These are phyloP conservation scores for Oncorhynchus clarkii DNA, from an alignment of 2,113 vertebrate genomes.

Conservation along the genomic window DNA sequence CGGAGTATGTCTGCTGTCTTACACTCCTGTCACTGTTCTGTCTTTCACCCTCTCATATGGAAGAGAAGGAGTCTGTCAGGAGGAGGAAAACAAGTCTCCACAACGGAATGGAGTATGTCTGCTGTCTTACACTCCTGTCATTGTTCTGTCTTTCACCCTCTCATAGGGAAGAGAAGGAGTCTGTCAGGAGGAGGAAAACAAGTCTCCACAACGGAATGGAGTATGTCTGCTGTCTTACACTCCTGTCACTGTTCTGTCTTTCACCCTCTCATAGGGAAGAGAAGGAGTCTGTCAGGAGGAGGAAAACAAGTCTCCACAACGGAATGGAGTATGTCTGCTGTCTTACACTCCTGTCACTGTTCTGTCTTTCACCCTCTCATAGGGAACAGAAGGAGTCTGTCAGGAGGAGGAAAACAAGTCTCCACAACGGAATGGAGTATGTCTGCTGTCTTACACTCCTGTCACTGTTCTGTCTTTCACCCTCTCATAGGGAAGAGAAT, in stretches of 20 bases:
- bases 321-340: background rate
- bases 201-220: too few relatives aligned
- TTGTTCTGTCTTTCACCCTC: conserved; percentile 31
- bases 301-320: too few relatives aligned
- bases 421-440: too few relatives aligned
- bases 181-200: conserved; percentile 2
- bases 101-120: background rate
- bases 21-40: conserved; percentile 40
- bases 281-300: conserved; percentile 28
- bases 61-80: conserved; percentile 40
- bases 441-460: conserved; percentile 10
- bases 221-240: background rate
- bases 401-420: too few relatives aligned
- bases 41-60: conserved; percentile 27
- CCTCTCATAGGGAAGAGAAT: conserved; percentile 47
- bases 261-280: conserved; percentile 39
- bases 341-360: conserved; percentile 30
- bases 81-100: too few relatives aligned
- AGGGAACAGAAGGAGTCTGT: conserved; percentile 42
- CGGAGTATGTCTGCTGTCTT: background rate
- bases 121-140: conserved; percentile 26
- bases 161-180: conserved; percentile 44
- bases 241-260: conserved; percentile 38
- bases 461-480: conserved; percentile 33
- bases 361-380: conserved; percentile 36